Evolutionary conservation across 2,888 invertebrate genomes (phyloP), one percentile per base, ranked within the genome.

Genomic region (Philopedon plagiatum): DNA sequence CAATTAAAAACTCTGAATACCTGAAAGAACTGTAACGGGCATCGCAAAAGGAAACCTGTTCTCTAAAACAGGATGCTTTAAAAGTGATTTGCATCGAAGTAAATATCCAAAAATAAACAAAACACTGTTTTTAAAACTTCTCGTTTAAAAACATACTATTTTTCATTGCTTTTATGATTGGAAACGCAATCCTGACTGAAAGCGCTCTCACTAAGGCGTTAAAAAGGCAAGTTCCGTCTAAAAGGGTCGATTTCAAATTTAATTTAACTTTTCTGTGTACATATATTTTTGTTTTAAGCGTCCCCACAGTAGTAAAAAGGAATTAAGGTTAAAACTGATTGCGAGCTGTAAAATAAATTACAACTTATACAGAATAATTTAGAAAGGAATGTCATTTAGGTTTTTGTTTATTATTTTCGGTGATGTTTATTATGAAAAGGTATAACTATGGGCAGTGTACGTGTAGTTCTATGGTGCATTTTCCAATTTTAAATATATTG

Each of bases 1-100:
- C 46, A 46, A 46, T 46, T 21, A 46, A 46, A 46, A 46, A 21
- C n/a, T 4, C 23, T 46, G 23, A 46, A 46, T 23, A 23, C 23
- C 5, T 5, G 18, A 44, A 41, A 44, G 21, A 9, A 19, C 9
- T 46, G 23, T 23, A 46, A 21, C 1, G 9, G 19, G 19, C 8
- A 8, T 46, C 23, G 21, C 8, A 46, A 46, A 23, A n/a, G 5
- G 21, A 46, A 23, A 21, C 5, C 21, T 21, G n/a, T n/a, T 46
- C 11, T 4, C 1, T 11, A 8, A 46, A 46, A 9, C 11, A 2
- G 21, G 5, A 46, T 46, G 23, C n/a, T 46, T 23, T 23, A 1
- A n/a, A 23, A 46, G 21, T 21, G 21, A 23, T 46, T 46, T 46
- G 21, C 5, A 23, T 46, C 4, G n/a, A 46, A 46, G 1, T 5